Evolutionary conservation across 2,797 vertebrate genomes (phyloP), one percentile per base, ranked within the genome.

Genomic region (Rhabdomys pumilio): DNA sequence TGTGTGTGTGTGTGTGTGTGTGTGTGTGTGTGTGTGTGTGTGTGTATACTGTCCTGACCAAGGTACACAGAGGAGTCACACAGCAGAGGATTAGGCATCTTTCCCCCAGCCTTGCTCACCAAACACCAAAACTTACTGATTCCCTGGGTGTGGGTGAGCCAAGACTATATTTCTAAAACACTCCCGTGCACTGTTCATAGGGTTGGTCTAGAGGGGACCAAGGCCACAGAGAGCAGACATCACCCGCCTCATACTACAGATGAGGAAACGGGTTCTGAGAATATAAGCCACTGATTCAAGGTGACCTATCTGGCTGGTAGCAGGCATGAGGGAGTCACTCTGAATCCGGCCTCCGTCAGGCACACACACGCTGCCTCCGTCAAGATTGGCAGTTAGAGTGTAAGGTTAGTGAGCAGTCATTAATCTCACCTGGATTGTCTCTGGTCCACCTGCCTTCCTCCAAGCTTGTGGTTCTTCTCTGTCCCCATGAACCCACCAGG

Each of bases 211-310:
- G 44, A 59, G 73, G 93, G 55, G 41, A 88, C 44, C 73, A 19
- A 72, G 44, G 69, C 69, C 50, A 17, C 75, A 65, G 90, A 72
- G 29, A 79, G 53, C 20, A 22, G 81, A 80, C 61, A 38, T 63
- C 24, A 34, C 67, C 41, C 10, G 38, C 55, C 83, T 90, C 53
- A 7, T 15, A 94, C 41, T 96, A 87, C 67, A 53, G 65, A 73
- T 26, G 80, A 95, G 83, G 53, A 90, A 93, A 77, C 38, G 31
- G 76, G 73, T 38, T 84, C 47, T 3, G 9, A 84, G 95, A 50
- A 61, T 34, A 50, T 44, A 86, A 72, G 65, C 77, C 2, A 3
- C 11, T 57, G 91, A 81, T 26, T 77, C 87, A 96, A 97, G 96
- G 92, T 94, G 90, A 96, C 95, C 72, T 24, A 77, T 47, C n/a